Percentiles rank a stretch among this genome's conserved stretches.
These are phyloP conservation scores for Deilephila porcellus DNA, from an alignment of 2,888 invertebrate genomes.

Conservation along the genomic window DNA sequence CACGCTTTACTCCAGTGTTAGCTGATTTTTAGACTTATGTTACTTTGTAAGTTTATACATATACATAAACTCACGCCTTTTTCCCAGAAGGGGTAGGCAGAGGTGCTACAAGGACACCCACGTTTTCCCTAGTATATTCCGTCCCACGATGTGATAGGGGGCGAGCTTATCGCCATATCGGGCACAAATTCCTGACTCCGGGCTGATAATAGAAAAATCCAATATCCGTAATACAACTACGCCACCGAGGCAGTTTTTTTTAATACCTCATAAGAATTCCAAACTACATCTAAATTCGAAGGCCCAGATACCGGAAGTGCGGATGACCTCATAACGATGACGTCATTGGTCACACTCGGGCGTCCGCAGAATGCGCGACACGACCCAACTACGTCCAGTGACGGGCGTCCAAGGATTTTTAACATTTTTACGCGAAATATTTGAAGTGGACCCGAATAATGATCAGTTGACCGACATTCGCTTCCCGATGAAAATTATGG, in stretches of 20 bases:
- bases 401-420: constrained; percentile 45
- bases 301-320: neutral
- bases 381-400: constrained; percentile 38
- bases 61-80: too few relatives aligned
- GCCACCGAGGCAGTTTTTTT: neutral
- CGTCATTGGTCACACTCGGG: constrained; percentile 24
- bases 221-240: too few relatives aligned
- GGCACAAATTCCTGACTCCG: too few relatives aligned
- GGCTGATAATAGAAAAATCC: too few relatives aligned
- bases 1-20: neutral
- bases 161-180: too few relatives aligned
- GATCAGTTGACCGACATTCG: neutral
- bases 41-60: neutral
- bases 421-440: constrained; percentile 41
- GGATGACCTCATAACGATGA: constrained; percentile 10
- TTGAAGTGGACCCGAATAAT: neutral
- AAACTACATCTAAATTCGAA: neutral
- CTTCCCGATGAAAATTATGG: neutral
- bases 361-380: constrained; percentile 28
- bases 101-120: too few relatives aligned
- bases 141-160: too few relatives aligned
- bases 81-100: too few relatives aligned
- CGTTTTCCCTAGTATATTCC: too few relatives aligned
- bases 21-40: neutral
- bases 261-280: neutral